Percentiles rank a stretch among this genome's conserved stretches.
Conservation (phyloP, 2,797 vertebrate genomes). For the Peromyscus aztecus region DNA sequence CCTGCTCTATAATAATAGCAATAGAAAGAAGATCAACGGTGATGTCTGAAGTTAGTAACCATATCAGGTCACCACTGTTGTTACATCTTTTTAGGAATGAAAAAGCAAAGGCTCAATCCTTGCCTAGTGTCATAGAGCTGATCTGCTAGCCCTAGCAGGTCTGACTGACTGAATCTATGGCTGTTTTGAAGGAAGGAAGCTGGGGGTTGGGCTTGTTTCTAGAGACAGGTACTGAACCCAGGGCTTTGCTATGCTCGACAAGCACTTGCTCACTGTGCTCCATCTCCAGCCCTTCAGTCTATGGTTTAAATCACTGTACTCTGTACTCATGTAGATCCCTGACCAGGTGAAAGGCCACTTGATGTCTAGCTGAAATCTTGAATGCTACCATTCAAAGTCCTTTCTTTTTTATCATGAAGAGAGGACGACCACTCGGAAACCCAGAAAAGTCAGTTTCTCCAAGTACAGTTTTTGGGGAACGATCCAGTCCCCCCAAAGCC, state of each 20-base stretch:
- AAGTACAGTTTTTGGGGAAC: slow-evolving; percentile 20
- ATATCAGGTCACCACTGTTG: neutral
- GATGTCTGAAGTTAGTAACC: neutral
- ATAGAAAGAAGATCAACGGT: neutral
- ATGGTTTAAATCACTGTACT: slow-evolving; percentile 21
- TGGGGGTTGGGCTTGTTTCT: neutral
- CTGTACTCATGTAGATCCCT: neutral
- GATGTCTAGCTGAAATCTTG: slow-evolving; percentile 15
- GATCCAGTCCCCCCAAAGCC: neutral
- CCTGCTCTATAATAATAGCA: neutral
- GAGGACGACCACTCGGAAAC: slow-evolving; percentile 15
- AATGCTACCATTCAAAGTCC: neutral
- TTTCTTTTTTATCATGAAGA: slow-evolving; percentile 48
- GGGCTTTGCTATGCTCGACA: neutral
- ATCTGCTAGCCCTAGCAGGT: neutral
- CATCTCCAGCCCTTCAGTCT: neutral
- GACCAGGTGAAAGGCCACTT: neutral
- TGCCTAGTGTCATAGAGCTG: slow-evolving; percentile 39
- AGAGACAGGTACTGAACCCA: too few species aligned
- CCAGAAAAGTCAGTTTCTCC: neutral
- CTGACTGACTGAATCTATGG: neutral
- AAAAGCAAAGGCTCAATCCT: neutral
- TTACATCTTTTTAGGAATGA: slow-evolving; percentile 16
- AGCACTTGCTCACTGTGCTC: too few species aligned
- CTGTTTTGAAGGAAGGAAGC: neutral